Evolutionary conservation across 2,888 invertebrate species (phyloP), one percentile per base, ranked within the genome.

Genomic region (Cremastobaeus sp.): DNA sequence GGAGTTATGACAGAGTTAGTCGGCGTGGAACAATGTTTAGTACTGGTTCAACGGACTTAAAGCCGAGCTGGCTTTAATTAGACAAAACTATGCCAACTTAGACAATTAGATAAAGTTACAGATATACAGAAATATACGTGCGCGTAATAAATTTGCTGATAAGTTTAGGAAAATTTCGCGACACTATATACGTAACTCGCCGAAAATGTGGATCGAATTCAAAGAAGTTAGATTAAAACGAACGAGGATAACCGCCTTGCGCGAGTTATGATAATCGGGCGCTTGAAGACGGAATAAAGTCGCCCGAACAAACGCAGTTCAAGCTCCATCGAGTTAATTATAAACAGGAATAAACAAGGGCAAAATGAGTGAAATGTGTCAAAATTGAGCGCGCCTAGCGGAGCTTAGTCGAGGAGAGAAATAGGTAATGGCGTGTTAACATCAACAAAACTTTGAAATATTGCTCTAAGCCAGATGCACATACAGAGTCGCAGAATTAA

Each of bases 61-160:
- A 43, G 32, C 30, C 52, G 37, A 28, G 70, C 32, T 20, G 11
- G 11, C 35, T 50, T 57, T 62, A 62, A 70, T 70, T 55, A 70
- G 62, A 55, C 70, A 62, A 55, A 62, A 62, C 70, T 70, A 70
- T 62, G 70, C 48, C 17, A 70, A 70, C 55, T 62, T 70, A 48
- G 54, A 70, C 55, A 62, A 70, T 70, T 62, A 62, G 55, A 62
- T 62, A 9, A 25, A 47, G 21, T 21, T 60, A 30, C 47, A 55
- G 54, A 55, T 50, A 34, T n/a, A 60, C 37, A 45, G 59, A 41
- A 54, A 41, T 41, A 57, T 52, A 43, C 52, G 25, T 34, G 20
- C n/a, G 32, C 25, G n/a, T 34, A 54, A 47, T 69, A 70, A 62
- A 48, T n/a, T n/a, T n/a, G n/a, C n/a, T n/a, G n/a, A n/a, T n/a